Evolutionary conservation across 2,113 vertebrate genomes (phyloP), one percentile per base, ranked within the genome.

Genomic region (Stegastes partitus): DNA sequence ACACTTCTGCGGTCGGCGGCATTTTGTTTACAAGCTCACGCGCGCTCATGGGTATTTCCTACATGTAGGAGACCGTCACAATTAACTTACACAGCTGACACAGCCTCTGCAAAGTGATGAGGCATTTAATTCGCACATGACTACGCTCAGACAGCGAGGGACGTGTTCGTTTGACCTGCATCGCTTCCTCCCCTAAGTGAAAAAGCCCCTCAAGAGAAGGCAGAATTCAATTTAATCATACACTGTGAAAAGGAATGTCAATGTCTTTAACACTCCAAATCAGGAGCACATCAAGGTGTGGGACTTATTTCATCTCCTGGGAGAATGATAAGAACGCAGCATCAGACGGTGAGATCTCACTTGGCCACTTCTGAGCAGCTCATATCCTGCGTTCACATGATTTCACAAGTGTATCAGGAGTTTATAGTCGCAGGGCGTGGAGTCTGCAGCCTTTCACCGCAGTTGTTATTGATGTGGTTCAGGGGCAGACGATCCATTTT

Each of bases 151-250:
- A 82, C 74, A 85, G 83, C 85, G 26, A 86, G 86, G 80, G 82
- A 90, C 89, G 79, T 74, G 79, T 82, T 90, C 70, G 69, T 88
- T 82, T 91, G 82, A 89, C 87, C 82, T 68, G 78, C 83, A 77
- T 81, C 67, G 26, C 79, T 83, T 22, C 21, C 57, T 79, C 66
- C 73, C 59, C 61, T 18, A 67, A 85, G 79, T 72, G 74, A 74
- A 72, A 76, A 67, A 55, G 58, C 10, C 68, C 76, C 90, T 74
- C 66, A 71, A 83, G 84, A 83, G 66, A 47, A 62, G 53, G 47
- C 61, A 49, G 51, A 82, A 86, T 90, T 90, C 74, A 85, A 91
- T 92, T 92, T 80, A 74, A 87, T 90, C 75, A 64, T 56, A 84
- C 66, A 62, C 68, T 70, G 80, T 70, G 74, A 87, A 78, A 82